A percentile compares a stretch with the other conserved stretches of the same genome.
phyloP scores from a whole-genome alignment of 2,113 vertebrate genomes.

The Helogale parvula region DNA sequence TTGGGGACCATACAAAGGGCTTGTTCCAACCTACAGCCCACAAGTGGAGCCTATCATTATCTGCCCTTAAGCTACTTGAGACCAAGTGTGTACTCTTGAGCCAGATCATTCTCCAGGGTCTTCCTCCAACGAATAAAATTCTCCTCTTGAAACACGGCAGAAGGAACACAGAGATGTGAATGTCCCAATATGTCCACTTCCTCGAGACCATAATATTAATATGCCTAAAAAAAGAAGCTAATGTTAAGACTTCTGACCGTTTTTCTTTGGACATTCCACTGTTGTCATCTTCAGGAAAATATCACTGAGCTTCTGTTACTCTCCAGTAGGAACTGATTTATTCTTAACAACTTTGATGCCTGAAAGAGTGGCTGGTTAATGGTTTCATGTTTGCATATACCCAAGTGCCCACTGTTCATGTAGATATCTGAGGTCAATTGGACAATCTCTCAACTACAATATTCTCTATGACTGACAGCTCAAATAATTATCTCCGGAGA shows the following conservation, averaged over 20 bases:
- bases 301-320: not conserved
- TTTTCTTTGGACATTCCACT: not conserved
- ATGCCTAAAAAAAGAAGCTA: not conserved
- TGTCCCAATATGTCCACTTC: not conserved
- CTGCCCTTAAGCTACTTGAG: not conserved
- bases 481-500: not conserved
- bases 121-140: not conserved
- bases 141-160: not conserved
- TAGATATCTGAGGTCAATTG: not conserved
- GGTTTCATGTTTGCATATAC: not conserved
- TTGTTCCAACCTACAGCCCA: too few species aligned
- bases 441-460: not conserved
- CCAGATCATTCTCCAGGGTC: not conserved
- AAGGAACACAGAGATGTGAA: not conserved
- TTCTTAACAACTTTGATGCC: not conserved
- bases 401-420: not conserved
- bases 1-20: rapidly evolving
- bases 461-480: not conserved
- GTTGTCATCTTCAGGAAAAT: not conserved
- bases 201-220: not conserved
- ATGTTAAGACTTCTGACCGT: not conserved
- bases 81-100: not conserved
- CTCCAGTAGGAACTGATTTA: not conserved
- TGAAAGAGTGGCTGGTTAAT: not conserved
- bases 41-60: rapidly evolving